Evolutionary conservation across 2,888 invertebrate genomes (phyloP).

Genomic region (Patella depressa): DNA sequence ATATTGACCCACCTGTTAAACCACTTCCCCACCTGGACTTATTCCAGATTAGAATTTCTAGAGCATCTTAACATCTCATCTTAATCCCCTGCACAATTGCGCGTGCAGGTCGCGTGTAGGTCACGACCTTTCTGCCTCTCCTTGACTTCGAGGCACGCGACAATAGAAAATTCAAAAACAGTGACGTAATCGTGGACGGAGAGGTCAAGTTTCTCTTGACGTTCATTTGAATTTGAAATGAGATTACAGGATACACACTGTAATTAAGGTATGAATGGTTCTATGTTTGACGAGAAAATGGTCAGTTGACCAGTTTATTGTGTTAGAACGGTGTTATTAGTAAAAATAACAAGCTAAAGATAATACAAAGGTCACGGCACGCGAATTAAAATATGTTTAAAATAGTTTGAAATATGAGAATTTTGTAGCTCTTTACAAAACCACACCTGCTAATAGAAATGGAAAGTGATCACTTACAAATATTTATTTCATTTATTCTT

Average conservation of each 20-base stretch:
- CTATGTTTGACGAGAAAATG: conserved; percentile 1
- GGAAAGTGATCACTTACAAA: no score
- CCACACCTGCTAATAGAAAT: no score
- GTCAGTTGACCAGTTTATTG: background rate
- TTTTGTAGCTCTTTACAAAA: background rate
- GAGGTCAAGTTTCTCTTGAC: conserved; percentile 9
- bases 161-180: background rate
- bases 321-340: background rate
- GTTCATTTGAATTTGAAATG: background rate
- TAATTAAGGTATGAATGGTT: conserved; percentile 8
- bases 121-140: conserved; percentile 2
- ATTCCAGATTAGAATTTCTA: background rate
- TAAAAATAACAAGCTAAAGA: conserved; percentile 4
- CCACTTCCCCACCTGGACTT: background rate
- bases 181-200: background rate
- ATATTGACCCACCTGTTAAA: conserved; percentile 8
- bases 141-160: conserved; percentile 1
- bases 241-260: conserved; percentile 3
- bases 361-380: conserved; percentile 9
- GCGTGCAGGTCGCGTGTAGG: conserved; percentile 12
- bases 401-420: conserved; percentile 6
- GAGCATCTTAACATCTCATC: background rate
- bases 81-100: background rate
- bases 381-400: background rate
- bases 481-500: no score